Percentiles rank a stretch among this genome's conserved stretches.
phyloP scores from a whole-genome alignment of 2,797 vertebrate species.

The Aplochiton taeniatus region DNA sequence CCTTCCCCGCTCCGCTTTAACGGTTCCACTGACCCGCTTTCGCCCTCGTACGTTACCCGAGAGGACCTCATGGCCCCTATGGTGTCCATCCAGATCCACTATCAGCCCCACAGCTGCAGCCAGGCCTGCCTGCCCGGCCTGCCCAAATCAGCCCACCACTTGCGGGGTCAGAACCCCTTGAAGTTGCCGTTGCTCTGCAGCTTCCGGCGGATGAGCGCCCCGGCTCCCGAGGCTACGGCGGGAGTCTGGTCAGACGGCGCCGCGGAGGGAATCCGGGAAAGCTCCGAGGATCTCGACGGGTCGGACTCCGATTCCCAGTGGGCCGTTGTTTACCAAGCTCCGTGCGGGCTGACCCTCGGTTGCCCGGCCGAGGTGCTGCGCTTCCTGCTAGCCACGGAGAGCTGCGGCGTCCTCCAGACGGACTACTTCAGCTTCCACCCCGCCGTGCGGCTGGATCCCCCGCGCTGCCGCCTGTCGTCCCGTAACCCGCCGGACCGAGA shows the following conservation, averaged over 20 bases:
- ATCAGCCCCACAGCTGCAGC: slow-evolving; percentile 70
- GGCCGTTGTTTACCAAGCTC: slow-evolving; percentile 84
- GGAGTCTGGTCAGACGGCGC: background rate
- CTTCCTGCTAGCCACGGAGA: slow-evolving; percentile 82
- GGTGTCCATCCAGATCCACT: slow-evolving; percentile 34
- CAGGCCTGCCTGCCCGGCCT: slow-evolving; percentile 66
- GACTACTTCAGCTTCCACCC: slow-evolving; percentile 91
- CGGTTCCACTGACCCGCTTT: slow-evolving; percentile 17
- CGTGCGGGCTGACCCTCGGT: slow-evolving; percentile 84
- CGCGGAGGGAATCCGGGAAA: slow-evolving; percentile 2
- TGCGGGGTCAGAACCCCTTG: slow-evolving; percentile 84
- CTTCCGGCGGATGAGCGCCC: slow-evolving; percentile 82
- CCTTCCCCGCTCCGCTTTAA: background rate
- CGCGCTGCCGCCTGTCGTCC: slow-evolving; percentile 40
- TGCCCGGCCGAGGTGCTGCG: slow-evolving; percentile 79
- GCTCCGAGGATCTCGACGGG: background rate
- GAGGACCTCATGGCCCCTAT: slow-evolving; percentile 50
- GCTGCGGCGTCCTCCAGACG: slow-evolving; percentile 79
- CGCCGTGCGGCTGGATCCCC: slow-evolving; percentile 69
- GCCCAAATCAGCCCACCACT: slow-evolving; percentile 42
- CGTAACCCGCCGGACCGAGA: slow-evolving; percentile 71
- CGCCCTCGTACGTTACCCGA: slow-evolving; percentile 22
- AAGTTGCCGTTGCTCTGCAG: slow-evolving; percentile 80
- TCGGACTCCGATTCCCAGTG: background rate
- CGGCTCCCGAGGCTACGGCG: slow-evolving; percentile 43